Percentiles rank a stretch among this genome's conserved stretches.
These are phyloP conservation scores for Hipposideros armiger DNA, from an alignment of 2,113 vertebrate species.

Conservation along the genomic window DNA sequence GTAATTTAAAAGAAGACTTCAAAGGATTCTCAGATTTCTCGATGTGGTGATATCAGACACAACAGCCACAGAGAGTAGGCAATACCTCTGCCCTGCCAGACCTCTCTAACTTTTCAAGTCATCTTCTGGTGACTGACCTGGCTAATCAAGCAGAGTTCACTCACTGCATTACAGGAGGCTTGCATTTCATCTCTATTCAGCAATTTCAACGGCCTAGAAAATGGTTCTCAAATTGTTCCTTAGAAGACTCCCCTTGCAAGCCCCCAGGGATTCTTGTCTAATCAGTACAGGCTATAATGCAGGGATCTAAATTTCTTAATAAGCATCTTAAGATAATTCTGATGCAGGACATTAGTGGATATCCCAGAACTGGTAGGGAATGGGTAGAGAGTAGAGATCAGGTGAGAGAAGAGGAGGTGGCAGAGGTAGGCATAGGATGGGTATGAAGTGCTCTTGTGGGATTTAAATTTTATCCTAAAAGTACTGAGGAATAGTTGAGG, in stretches of 20 bases:
- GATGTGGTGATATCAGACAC: background rate
- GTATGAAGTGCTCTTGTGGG: background rate
- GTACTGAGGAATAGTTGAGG: background rate
- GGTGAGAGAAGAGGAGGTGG: background rate
- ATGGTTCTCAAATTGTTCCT: background rate
- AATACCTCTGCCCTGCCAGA: background rate
- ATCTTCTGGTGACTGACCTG: background rate
- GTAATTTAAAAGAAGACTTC: background rate
- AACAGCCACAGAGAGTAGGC: background rate
- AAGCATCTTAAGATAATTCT: background rate
- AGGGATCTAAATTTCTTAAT: background rate
- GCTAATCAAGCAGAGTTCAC: background rate
- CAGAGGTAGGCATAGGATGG: background rate
- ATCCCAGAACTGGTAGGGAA: background rate
- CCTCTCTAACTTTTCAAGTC: background rate
- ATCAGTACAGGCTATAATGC: background rate
- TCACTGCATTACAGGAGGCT: background rate
- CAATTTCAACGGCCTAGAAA: background rate
- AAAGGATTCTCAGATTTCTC: background rate
- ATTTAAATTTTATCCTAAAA: constrained; percentile 14
- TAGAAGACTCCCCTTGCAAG: background rate
- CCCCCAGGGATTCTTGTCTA: background rate
- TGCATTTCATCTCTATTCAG: background rate
- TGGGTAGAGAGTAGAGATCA: background rate
- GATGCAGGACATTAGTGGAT: background rate